phyloP scores from a whole-genome alignment of 2,113 vertebrate genomes.

The Albula glossodonta region DNA sequence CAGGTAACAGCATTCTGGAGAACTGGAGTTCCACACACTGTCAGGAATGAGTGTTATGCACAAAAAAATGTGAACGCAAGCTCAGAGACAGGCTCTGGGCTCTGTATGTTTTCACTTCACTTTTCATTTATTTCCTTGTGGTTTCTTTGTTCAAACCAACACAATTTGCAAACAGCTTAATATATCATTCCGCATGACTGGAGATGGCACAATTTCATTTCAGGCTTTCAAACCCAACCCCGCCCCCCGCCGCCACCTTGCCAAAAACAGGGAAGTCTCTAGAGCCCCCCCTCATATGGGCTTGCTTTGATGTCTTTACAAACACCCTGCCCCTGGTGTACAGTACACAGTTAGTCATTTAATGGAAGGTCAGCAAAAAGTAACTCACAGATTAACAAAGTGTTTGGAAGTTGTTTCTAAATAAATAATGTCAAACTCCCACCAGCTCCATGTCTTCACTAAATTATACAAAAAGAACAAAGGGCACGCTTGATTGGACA shows the following conservation, averaged over 20 bases:
- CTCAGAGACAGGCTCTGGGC: background rate
- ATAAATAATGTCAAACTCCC: too few species aligned
- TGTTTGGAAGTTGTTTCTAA: too few species aligned
- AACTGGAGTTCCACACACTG: slow-evolving; percentile 67
- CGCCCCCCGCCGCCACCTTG: background rate
- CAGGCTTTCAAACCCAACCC: background rate
- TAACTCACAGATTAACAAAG: too few species aligned
- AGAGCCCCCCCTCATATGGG: too few species aligned
- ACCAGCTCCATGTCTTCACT: too few species aligned
- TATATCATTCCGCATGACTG: background rate
- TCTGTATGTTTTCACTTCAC: slow-evolving; percentile 29
- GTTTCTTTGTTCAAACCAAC: slow-evolving; percentile 21
- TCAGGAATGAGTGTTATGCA: slow-evolving; percentile 57
- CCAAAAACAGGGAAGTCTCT: too few species aligned
- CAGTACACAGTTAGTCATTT: too few species aligned
- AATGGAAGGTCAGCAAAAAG: too few species aligned
- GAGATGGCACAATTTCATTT: background rate
- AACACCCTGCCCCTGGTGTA: too few species aligned
- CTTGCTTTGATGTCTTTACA: too few species aligned
- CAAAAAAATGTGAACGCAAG: slow-evolving; percentile 16
- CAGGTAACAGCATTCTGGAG: slow-evolving; percentile 67
- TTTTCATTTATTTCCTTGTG: slow-evolving; percentile 12
- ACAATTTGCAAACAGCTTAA: background rate
- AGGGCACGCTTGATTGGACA: too few species aligned
- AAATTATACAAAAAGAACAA: too few species aligned